Evolutionary conservation across 2,113 vertebrate genomes (phyloP), one percentile per base, ranked within the genome.

Genomic region (Ginglymostoma cirratum): DNA sequence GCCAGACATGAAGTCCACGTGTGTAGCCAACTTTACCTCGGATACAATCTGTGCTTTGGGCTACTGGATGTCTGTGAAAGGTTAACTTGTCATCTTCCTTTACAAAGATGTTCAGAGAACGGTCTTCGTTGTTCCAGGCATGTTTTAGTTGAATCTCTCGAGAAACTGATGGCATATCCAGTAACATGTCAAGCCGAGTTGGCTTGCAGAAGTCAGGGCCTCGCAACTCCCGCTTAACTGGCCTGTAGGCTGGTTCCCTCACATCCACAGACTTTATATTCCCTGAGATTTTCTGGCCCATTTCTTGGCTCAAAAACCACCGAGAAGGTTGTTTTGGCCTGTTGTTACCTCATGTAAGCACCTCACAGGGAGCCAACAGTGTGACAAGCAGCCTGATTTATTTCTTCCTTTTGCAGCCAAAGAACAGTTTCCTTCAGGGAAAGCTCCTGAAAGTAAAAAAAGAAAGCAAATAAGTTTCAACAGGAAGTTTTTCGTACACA

Each of bases 201-300:
- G 99, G 99, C 90, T 98, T 98, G 96, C 98, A 98, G 0, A 98
- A 98, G 96, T 99, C 99, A 0, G 98, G 97, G 0, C 98, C 98
- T 96, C 97, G 97, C 38, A 98, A 97, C 96, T 98, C 98, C 34
- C 97, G 98, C 94, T 98, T 98, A 96, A 98, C 98, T 0, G 98
- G 98, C 86, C 98, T 98, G 95, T 98, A 99, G 0, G 98, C 98
- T 19, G 98, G 98, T 96, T 99, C 99, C 1, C 98, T 98, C 27
- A 98, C 98, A 96, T 99, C 98, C 97, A 99, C 99, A 19, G 98
- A 98, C 97, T 99, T 99, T 97, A 99, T 99, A 96, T 98, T 98
- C 97, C 98, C 98, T 34, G 99, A 99, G 97, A 99, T 99, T 98
- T 99, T 99, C 98, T 99, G 99, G 97, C 99, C 99, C 98, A 99